phyloP scores from a whole-genome alignment of 1,140 invertebrate species.

The Ectropis grisescens region DNA sequence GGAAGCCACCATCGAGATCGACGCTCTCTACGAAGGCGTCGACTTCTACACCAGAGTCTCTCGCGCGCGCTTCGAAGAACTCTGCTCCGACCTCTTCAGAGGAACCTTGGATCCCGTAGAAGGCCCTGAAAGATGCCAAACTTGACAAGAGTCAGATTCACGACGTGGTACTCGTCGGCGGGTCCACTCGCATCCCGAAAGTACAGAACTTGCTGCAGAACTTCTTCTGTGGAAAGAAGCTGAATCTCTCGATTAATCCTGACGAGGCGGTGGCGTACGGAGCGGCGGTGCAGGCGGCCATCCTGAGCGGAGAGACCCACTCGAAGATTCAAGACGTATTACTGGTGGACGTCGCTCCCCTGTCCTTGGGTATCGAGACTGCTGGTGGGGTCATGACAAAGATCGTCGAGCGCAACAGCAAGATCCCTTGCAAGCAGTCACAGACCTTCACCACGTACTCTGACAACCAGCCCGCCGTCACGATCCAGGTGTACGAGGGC shows the following conservation, averaged over 20 bases:
- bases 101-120: slow-evolving; percentile 70
- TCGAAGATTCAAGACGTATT: too few relatives aligned
- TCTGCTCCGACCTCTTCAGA: slow-evolving; percentile 66
- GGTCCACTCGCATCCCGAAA: slow-evolving; percentile 76
- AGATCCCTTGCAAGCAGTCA: slow-evolving; percentile 76
- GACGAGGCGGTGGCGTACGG: too few relatives aligned
- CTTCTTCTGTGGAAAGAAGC: slow-evolving; percentile 58
- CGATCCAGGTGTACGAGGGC: too few relatives aligned
- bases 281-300: too few relatives aligned
- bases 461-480: too few relatives aligned
- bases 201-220: slow-evolving; percentile 68
- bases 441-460: too few relatives aligned
- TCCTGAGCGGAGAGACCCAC: too few relatives aligned
- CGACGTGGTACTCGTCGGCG: slow-evolving; percentile 81
- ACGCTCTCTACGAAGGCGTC: slow-evolving; percentile 63
- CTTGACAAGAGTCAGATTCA: slow-evolving; percentile 76
- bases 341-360: slow-evolving; percentile 71
- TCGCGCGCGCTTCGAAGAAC: slow-evolving; percentile 63
- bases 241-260: slow-evolving; percentile 68
- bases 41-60: slow-evolving; percentile 66
- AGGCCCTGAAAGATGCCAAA: slow-evolving; percentile 78
- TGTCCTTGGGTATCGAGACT: slow-evolving; percentile 74
- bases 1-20: slow-evolving; percentile 66
- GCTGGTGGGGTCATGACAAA: too few relatives aligned
- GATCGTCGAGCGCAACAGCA: slow-evolving; percentile 72